Evolutionary conservation across 2,797 vertebrate genomes (phyloP).

Genomic region (Hylomyscus alleni): DNA sequence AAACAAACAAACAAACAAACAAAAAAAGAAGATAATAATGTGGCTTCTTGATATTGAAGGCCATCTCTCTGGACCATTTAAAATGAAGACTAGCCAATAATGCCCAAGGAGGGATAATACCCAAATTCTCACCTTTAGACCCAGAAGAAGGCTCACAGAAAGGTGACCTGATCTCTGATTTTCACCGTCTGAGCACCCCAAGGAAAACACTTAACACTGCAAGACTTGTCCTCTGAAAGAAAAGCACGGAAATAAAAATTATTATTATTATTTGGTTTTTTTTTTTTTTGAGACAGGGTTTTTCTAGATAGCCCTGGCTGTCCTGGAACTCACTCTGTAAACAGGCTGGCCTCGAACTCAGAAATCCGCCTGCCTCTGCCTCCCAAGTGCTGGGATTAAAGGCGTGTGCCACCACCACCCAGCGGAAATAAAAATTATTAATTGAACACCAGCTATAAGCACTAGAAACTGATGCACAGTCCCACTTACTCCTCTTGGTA

Average conservation of each 20-base stretch:
- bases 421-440: background rate
- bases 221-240: slow-evolving; percentile 51
- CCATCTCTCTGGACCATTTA: background rate
- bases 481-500: background rate
- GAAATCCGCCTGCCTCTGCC: too few relatives aligned
- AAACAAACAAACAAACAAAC: too few relatives aligned
- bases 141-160: background rate
- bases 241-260: background rate
- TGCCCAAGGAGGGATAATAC: background rate
- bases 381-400: too few relatives aligned
- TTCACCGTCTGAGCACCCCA: background rate
- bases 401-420: too few relatives aligned
- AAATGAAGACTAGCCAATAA: background rate
- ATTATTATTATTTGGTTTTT: background rate
- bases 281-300: too few relatives aligned
- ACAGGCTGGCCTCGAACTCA: too few relatives aligned
- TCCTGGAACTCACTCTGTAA: too few relatives aligned
- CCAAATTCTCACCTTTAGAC: slow-evolving; percentile 18
- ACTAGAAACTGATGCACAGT: background rate
- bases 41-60: background rate
- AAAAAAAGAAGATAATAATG: background rate
- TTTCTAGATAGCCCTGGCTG: too few relatives aligned
- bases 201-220: background rate
- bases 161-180: background rate
- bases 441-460: background rate